A percentile compares a stretch with the other conserved stretches of the same genome.
Conservation (phyloP, 2,888 invertebrate genomes). For the Nowickia ferox region DNA sequence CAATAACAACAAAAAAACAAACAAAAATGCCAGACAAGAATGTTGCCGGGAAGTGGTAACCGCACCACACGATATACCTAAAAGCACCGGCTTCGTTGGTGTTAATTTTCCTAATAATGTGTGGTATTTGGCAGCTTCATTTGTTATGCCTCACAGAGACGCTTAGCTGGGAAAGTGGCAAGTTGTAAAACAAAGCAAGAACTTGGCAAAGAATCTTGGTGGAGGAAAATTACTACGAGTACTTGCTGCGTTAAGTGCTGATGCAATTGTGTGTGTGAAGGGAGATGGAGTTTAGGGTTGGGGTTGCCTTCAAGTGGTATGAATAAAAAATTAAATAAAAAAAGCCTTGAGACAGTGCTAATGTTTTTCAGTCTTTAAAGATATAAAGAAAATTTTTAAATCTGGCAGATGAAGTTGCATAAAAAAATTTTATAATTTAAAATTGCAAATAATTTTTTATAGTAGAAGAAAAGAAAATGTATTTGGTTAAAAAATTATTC, state of each 20-base stretch:
- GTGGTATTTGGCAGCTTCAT: constrained; percentile 65
- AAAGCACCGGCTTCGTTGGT: constrained; percentile 32
- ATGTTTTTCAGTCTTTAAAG: background rate
- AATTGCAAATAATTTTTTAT: too few relatives aligned
- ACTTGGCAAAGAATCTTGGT: background rate
- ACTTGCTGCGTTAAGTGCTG: constrained; percentile 13
- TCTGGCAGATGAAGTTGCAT: background rate
- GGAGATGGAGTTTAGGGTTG: background rate
- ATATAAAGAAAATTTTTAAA: background rate
- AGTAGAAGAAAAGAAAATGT: too few relatives aligned
- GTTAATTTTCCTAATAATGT: constrained; percentile 66
- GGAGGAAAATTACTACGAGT: background rate
- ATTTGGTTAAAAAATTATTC: too few relatives aligned
- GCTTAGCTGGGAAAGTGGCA: background rate
- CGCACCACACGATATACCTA: background rate
- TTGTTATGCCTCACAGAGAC: constrained; percentile 20
- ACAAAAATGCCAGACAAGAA: constrained; percentile 3
- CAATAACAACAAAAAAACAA: background rate
- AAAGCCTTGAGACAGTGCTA: constrained; percentile 23
- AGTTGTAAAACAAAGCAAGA: background rate
- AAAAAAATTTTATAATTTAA: background rate
- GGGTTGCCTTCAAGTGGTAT: constrained; percentile 9
- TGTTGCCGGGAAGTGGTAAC: constrained; percentile 26
- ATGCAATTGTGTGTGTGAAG: background rate
- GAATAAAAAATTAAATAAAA: background rate